Base-by-base conservation (phyloP, 2,797 vertebrate species). In the Amniataba percoides region DNA sequence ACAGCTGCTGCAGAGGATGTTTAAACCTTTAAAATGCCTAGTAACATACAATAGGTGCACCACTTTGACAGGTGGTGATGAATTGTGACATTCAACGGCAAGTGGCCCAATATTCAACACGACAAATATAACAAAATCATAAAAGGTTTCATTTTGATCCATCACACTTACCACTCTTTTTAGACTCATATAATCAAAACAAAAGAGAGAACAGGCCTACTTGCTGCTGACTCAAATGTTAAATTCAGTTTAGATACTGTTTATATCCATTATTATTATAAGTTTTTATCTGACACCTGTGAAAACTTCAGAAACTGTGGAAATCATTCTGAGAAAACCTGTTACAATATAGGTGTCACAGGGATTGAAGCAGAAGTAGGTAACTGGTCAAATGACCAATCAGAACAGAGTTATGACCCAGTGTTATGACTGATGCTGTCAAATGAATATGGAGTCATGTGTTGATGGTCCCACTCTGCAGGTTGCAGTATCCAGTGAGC, bases 21-120 rank as follows among this genome's bases (percentile, higher is more conserved):
- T 59, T 40, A 40, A 55, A 23, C 21, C 12, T 66, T 77, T 31
- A 27, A 43, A 67, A 55, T 46, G 39, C 31, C 45, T 61, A 71
- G 14, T 59, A 71, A 61, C 63, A 61, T 65, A 82, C 66, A 84
- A 80, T 76, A 77, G 60, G 12, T 36, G 11, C 3, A 65, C 31
- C 80, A 81, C 74, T 91, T 90, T 83, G 66, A 88, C 21, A 82
- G 74, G 21, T 57, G 53, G 81, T 88, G 85, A 82, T 82, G 86
- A 77, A 86, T 53, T 48, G 51, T 42, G 62, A 76, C 73, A 72
- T 78, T 74, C 63, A 78, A 49, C 18, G 77, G 60, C 43, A 74
- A 80, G 56, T 75, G 43, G 52, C n/a, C 23, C 48, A 57, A 27
- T 58, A 64, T 43, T 77, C 40, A 82, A 71, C 40, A 23, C 15